phyloP scores from a whole-genome alignment of 2,797 vertebrate genomes.

The Bradypodion pumilum region DNA sequence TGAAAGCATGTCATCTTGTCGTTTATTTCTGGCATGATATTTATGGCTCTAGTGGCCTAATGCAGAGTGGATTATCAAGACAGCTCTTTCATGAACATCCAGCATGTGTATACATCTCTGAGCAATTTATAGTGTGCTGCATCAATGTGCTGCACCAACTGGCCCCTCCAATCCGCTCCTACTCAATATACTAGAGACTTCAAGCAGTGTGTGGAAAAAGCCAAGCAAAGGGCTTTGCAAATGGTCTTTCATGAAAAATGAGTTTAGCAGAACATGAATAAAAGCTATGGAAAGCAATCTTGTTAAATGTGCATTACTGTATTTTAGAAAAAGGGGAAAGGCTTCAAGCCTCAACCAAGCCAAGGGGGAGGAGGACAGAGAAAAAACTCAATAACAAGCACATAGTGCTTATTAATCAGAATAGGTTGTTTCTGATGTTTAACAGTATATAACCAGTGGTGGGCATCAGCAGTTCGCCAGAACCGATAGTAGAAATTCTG shows the following conservation, averaged over 20 bases:
- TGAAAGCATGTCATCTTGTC: neutral
- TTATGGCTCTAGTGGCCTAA: neutral
- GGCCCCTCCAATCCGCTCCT: neutral
- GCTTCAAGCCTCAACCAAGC: neutral
- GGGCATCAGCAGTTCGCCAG: too few relatives aligned
- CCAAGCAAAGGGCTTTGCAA: neutral
- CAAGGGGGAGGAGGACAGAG: too few relatives aligned
- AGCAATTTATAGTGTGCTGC: neutral
- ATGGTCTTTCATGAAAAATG: slow-evolving; percentile 28
- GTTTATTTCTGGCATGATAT: neutral
- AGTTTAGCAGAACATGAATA: slow-evolving; percentile 26
- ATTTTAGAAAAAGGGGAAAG: neutral
- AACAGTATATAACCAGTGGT: too few relatives aligned
- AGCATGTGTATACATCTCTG: neutral
- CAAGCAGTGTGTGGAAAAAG: slow-evolving; percentile 30
- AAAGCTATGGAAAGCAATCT: slow-evolving; percentile 39
- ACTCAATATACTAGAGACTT: neutral
- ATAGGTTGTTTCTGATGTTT: neutral
- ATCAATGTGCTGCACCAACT: neutral
- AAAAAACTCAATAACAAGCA: slow-evolving; percentile 22
- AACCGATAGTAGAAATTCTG: too few relatives aligned
- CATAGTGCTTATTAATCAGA: accelerated
- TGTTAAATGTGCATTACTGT: slow-evolving; percentile 30
- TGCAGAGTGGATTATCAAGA: neutral
- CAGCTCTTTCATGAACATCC: neutral